Conservation (phyloP, 2,888 invertebrate genomes). For the Cryptus armator region DNA sequence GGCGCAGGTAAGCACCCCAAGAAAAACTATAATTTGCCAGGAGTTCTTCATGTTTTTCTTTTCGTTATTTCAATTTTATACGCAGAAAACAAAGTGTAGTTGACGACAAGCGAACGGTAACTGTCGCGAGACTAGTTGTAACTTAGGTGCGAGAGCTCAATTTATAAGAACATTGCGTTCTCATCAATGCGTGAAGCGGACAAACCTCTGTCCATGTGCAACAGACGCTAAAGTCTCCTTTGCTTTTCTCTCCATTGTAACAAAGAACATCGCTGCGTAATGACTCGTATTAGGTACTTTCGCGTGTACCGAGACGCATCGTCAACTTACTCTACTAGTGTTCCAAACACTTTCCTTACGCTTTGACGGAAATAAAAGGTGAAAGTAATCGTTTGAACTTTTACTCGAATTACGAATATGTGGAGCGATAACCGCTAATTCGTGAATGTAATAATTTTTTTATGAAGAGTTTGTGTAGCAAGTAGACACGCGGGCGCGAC, state of each 20-base stretch:
- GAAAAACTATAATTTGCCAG: constrained; percentile 59
- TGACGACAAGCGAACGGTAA: constrained; percentile 22
- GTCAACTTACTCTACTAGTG: constrained; percentile 29
- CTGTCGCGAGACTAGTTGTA: constrained; percentile 52
- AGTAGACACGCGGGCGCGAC: constrained; percentile 11
- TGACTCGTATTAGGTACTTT: constrained; percentile 72
- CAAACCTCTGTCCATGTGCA: constrained; percentile 60
- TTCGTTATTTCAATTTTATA: constrained; percentile 32
- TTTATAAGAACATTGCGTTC: constrained; percentile 61
- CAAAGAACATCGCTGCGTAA: constrained; percentile 64
- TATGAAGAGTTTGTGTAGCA: constrained; percentile 23
- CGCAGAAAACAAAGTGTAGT: neutral
- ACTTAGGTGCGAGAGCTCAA: constrained; percentile 50
- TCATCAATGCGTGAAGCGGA: constrained; percentile 57
- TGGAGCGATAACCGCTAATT: constrained; percentile 60
- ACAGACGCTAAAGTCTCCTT: constrained; percentile 61
- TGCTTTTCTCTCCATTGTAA: constrained; percentile 78
- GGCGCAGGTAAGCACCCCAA: constrained; percentile 66
- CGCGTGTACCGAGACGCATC: constrained; percentile 9
- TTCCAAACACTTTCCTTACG: constrained; percentile 70
- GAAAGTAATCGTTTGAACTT: constrained; percentile 74
- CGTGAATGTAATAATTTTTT: constrained; percentile 18
- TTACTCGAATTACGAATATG: constrained; percentile 71
- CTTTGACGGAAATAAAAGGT: constrained; percentile 80
- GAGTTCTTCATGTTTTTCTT: constrained; percentile 57